Evolutionary conservation across 1,140 invertebrate genomes (phyloP).

Genomic region (Aphaenogaster floridana): DNA sequence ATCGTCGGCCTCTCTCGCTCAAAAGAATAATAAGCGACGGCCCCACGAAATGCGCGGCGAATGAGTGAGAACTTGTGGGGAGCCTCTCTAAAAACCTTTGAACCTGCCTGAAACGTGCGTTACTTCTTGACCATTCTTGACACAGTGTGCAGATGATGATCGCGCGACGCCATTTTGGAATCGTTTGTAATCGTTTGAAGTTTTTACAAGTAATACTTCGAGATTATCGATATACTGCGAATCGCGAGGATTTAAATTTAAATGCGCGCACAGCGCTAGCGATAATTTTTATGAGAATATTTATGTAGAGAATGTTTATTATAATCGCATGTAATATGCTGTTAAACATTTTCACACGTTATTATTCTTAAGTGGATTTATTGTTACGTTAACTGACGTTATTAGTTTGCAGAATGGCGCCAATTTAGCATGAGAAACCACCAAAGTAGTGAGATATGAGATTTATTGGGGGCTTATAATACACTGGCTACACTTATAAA

Average conservation of each 20-base stretch:
- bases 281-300: neutral
- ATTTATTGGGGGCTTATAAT: neutral
- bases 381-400: neutral
- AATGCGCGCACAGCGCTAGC: neutral
- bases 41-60: neutral
- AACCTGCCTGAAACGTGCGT: neutral
- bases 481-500: neutral
- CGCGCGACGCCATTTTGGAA: neutral
- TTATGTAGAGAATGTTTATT: neutral
- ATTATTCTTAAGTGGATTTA: neutral
- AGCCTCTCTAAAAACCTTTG: neutral
- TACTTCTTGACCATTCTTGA: no score
- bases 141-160: neutral
- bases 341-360: neutral
- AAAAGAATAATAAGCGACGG: neutral
- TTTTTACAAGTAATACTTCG: neutral
- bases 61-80: neutral
- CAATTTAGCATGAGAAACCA: neutral
- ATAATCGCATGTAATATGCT: neutral
- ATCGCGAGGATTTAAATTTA: neutral
- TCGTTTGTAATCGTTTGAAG: constrained; percentile 1
- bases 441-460: neutral
- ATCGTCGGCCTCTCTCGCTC: neutral
- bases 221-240: constrained; percentile 10
- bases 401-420: neutral